Evolutionary conservation across 2,113 vertebrate species (phyloP).

Genomic region (Mastomys coucha): DNA sequence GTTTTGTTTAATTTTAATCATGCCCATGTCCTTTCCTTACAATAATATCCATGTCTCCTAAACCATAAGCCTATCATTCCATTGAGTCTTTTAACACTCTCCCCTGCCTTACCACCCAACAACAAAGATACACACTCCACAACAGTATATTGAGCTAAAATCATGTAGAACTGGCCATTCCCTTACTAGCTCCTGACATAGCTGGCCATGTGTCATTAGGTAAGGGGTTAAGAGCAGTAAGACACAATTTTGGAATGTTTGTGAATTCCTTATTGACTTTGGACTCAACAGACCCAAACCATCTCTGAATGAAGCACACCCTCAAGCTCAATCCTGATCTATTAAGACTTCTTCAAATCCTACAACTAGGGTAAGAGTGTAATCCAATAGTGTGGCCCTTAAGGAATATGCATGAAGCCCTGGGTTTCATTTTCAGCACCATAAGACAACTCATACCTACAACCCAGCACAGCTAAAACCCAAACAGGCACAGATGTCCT

Average conservation of each 20-base stretch:
- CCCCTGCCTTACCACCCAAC: background rate
- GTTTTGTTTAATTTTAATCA: background rate
- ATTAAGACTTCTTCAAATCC: background rate
- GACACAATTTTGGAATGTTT: background rate
- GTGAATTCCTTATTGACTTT: background rate
- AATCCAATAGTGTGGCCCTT: background rate
- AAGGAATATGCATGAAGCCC: background rate
- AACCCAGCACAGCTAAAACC: background rate
- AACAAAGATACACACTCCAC: background rate
- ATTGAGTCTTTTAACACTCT: background rate
- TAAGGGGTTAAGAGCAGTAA: background rate
- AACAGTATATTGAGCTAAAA: background rate
- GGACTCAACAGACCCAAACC: conserved; percentile 12
- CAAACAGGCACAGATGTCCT: conserved; percentile 10
- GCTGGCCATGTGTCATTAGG: background rate
- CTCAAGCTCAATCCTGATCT: background rate
- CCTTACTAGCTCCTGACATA: background rate
- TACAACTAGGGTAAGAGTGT: background rate
- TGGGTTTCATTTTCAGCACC: background rate
- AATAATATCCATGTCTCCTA: background rate
- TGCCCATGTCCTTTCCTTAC: background rate
- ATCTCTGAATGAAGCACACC: conserved; percentile 34
- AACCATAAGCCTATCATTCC: background rate
- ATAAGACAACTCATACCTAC: background rate
- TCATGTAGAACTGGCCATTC: background rate